Evolutionary conservation across 2,888 invertebrate genomes (phyloP), one percentile per base, ranked within the genome.

Genomic region (Griposia aprilina): DNA sequence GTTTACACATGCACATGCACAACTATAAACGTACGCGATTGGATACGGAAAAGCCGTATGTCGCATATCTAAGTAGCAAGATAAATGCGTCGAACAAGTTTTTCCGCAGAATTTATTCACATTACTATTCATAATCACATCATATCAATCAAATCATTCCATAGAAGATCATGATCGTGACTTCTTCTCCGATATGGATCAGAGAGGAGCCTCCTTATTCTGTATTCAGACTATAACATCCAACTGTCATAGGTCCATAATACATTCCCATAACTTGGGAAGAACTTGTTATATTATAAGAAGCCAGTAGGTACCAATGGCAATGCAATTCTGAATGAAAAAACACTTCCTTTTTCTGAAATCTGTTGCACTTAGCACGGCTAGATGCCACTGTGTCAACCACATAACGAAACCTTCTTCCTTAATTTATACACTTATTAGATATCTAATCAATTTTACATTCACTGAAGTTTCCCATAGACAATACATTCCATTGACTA

Each of bases 81-180:
- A 67, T 67, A 50, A n/a, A 52, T 26, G 66, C 50, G 52, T 48
- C 59, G 23, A 36, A 66, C 30, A 17, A 83, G 30, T 62, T 50
- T 48, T 57, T 20, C 45, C 65, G 59, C 50, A 11, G 15, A 50
- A 65, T 84, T 69, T 71, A 67, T 73, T 60, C n/a, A 5, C 15
- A 83, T 81, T 69, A 48, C 17, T 82, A 82, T 80, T 76, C 68
- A 76, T 69, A 76, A 57, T 23, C 13, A 52, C 41, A 63, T 57
- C 41, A 63, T 52, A 59, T 63, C 30, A 57, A 76, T 76, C 41
- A 80, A 60, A 68, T 52, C 15, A 11, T 26, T 17, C 36, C 52
- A 65, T 20, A 7, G 2, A 30, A 20, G 72, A 63, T 55, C 7
- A 36, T 26, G 36, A 30, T n/a, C 30, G 17, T 50, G 23, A 5